A percentile compares a stretch with the other conserved stretches of the same genome.
phyloP scores from a whole-genome alignment of 2,797 vertebrate species.

The Thunnus albacares region DNA sequence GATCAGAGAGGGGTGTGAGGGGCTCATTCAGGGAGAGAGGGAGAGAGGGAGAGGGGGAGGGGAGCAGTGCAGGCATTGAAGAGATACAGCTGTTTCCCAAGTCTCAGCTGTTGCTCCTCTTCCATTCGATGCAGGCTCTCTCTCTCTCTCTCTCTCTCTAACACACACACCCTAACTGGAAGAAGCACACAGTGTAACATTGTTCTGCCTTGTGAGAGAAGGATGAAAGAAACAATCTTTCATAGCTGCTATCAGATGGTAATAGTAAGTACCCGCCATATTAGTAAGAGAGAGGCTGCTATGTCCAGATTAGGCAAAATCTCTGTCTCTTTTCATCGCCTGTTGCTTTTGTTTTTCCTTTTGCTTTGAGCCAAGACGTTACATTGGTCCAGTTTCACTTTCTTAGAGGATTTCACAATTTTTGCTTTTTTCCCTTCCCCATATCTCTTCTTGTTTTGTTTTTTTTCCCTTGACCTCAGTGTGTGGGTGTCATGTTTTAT shows the following conservation, averaged over 20 bases:
- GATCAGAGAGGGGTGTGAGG: constrained; percentile 68
- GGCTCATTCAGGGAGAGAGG: constrained; percentile 66
- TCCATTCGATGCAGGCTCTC: constrained; percentile 55
- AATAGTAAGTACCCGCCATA: constrained; percentile 50
- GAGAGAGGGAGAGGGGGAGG: constrained; percentile 33
- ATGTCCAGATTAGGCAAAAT: constrained; percentile 52
- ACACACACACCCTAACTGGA: constrained; percentile 39
- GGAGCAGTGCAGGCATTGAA: constrained; percentile 59
- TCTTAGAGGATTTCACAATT: not conserved
- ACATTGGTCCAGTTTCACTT: not conserved
- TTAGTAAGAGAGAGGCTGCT: constrained; percentile 44
- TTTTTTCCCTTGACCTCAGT: not conserved
- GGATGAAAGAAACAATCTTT: constrained; percentile 70
- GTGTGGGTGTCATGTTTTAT: constrained; percentile 38
- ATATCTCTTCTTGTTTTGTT: not conserved
- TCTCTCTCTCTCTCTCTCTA: constrained; percentile 23
- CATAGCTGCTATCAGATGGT: constrained; percentile 68
- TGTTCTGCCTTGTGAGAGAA: constrained; percentile 71
- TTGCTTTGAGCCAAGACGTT: not conserved
- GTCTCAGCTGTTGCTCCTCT: constrained; percentile 85
- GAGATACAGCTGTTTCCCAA: constrained; percentile 85
- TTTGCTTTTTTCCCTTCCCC: not conserved
- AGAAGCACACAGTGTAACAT: constrained; percentile 73
- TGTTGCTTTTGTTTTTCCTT: not conserved
- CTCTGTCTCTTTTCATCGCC: constrained; percentile 17